These are phyloP conservation scores for Xylocopa sonorina DNA, from an alignment of 1,140 invertebrate genomes.

Conservation along the genomic window DNA sequence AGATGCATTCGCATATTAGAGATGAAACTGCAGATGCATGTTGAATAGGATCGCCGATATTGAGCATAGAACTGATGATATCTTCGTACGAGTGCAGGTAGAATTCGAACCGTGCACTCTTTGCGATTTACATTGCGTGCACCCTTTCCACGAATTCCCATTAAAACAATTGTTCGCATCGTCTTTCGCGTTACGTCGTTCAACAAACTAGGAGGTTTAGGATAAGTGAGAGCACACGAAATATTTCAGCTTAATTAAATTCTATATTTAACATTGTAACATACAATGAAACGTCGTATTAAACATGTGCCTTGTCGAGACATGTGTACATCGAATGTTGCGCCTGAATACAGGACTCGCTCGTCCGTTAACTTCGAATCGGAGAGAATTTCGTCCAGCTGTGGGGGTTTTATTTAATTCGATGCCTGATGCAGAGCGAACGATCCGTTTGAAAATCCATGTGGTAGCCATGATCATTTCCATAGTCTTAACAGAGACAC, in stretches of 20 bases:
- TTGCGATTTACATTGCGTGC: neutral
- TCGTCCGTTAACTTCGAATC: neutral
- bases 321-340: neutral
- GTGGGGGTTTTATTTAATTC: neutral
- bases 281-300: neutral
- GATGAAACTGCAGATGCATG: conserved; percentile 42
- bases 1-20: conserved; percentile 21
- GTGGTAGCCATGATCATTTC: conserved; percentile 29
- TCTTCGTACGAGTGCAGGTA: neutral
- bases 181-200: too few species aligned
- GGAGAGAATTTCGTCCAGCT: neutral
- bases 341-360: neutral
- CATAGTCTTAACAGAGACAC: neutral
- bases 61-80: neutral
- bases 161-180: neutral
- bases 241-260: neutral
- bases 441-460: neutral
- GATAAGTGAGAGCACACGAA: too few species aligned
- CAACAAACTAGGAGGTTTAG: neutral
- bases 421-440: neutral
- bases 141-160: neutral
- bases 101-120: neutral
- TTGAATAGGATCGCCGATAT: conserved; percentile 1
- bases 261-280: conserved; percentile 28
- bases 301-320: neutral